These are phyloP conservation scores for Caenorhabditis uteleia DNA, from an alignment of 2,888 invertebrate genomes.

Conservation along the genomic window DNA sequence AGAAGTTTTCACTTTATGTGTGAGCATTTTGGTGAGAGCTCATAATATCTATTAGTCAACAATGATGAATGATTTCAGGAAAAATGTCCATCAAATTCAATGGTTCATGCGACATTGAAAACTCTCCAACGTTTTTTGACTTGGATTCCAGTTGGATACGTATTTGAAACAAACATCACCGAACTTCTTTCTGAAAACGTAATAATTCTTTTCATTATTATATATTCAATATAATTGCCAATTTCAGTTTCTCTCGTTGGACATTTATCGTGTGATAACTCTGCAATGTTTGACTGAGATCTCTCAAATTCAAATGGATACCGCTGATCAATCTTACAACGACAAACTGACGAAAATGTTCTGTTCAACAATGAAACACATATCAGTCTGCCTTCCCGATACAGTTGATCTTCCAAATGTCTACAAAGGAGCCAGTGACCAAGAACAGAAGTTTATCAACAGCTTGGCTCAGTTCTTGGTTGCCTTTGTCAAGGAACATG, in stretches of 20 bases:
- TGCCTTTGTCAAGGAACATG: conserved; percentile 94
- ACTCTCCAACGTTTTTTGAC: conserved; percentile 94
- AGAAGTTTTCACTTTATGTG: conserved; percentile 95
- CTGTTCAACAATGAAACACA: conserved; percentile 83
- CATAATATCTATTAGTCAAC: conserved; percentile 69
- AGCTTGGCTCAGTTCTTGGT: conserved; percentile 96
- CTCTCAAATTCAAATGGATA: conserved; percentile 72
- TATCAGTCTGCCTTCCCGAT: conserved; percentile 21
- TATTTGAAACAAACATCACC: conserved; percentile 97
- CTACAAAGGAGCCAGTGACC: conserved; percentile 89
- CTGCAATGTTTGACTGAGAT: conserved; percentile 98
- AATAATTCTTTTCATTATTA: neutral
- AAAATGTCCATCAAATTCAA: conserved; percentile 93
- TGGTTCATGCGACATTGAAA: conserved; percentile 93
- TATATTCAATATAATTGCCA: neutral
- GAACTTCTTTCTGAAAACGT: conserved; percentile 84
- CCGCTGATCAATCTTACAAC: conserved; percentile 79
- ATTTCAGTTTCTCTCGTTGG: conserved; percentile 87
- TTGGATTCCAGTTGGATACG: conserved; percentile 99
- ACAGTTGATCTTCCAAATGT: conserved; percentile 90
- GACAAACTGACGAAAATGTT: conserved; percentile 89
- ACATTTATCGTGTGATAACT: conserved; percentile 95
- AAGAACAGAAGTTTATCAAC: conserved; percentile 98
- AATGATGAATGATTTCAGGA: conserved; percentile 75
- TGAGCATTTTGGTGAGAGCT: conserved; percentile 93